phyloP scores from a whole-genome alignment of 2,113 vertebrate genomes.

The Steatornis caripensis region DNA sequence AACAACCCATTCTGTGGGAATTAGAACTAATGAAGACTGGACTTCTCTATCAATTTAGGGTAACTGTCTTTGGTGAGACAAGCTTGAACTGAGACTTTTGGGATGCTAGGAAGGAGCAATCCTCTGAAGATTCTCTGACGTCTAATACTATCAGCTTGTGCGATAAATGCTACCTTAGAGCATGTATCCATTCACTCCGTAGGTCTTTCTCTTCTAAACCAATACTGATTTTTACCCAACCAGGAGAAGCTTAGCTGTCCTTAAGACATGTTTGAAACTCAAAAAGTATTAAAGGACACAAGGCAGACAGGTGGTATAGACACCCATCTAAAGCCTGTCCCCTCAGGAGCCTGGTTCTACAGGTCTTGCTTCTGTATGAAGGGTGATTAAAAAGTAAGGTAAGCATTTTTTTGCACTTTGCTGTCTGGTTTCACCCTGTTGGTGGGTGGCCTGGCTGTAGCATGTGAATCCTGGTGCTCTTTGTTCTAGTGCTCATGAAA shows the following conservation, averaged over 20 bases:
- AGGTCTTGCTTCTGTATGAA: neutral
- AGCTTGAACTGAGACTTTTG: neutral
- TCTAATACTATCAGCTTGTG: neutral
- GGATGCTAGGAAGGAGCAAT: neutral
- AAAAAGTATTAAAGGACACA: neutral
- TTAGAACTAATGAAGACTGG: neutral
- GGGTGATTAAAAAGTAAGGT: neutral
- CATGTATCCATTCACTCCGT: neutral
- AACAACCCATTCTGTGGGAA: neutral
- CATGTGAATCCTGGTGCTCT: neutral
- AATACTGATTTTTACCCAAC: neutral
- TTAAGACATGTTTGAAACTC: neutral
- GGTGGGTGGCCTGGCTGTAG: neutral
- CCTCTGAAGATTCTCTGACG: neutral
- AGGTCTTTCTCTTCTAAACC: neutral
- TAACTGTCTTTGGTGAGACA: neutral
- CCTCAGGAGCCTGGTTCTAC: neutral
- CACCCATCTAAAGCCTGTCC: neutral
- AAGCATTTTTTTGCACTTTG: neutral
- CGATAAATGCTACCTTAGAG: neutral
- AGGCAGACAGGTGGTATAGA: neutral
- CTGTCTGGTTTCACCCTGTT: neutral
- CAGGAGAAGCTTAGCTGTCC: neutral
- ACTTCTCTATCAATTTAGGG: neutral
- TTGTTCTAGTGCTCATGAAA: neutral